Conservation (phyloP, 2,113 vertebrate species). For the Cephalophus harveyi region DNA sequence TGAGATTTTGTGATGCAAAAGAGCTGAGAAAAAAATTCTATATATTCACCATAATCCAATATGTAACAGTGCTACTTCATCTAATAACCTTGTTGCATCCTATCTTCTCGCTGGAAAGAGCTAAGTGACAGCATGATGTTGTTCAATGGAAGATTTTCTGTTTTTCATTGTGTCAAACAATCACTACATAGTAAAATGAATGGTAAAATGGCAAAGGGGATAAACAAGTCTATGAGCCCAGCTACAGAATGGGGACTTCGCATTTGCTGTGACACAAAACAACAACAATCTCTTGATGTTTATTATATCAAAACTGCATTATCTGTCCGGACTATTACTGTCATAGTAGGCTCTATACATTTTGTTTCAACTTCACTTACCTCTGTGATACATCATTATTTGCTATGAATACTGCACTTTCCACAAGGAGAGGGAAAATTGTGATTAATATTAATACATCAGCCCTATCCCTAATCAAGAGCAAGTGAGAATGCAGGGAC, state of each 20-base stretch:
- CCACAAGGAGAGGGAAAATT: not conserved
- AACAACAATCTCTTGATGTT: not conserved
- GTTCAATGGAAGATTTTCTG: not conserved
- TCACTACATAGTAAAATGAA: not conserved
- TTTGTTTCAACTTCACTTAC: constrained; percentile 36
- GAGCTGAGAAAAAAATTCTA: not conserved
- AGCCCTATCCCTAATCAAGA: not conserved
- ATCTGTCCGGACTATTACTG: not conserved
- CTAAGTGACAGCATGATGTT: not conserved
- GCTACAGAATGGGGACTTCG: not conserved
- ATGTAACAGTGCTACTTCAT: not conserved
- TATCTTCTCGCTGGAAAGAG: not conserved
- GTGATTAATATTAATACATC: constrained; percentile 10
- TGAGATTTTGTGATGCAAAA: not conserved
- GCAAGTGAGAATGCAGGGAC: not conserved
- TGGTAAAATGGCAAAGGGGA: not conserved
- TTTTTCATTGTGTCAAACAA: not conserved
- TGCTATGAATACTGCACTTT: not conserved
- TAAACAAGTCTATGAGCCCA: not conserved
- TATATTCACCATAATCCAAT: not conserved
- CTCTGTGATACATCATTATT: constrained; percentile 38
- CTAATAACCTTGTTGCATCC: not conserved
- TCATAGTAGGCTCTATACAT: not conserved
- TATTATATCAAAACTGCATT: not conserved
- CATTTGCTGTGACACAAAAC: not conserved